Conservation (phyloP, 2,797 vertebrate species). For the Argentina silus region DNA sequence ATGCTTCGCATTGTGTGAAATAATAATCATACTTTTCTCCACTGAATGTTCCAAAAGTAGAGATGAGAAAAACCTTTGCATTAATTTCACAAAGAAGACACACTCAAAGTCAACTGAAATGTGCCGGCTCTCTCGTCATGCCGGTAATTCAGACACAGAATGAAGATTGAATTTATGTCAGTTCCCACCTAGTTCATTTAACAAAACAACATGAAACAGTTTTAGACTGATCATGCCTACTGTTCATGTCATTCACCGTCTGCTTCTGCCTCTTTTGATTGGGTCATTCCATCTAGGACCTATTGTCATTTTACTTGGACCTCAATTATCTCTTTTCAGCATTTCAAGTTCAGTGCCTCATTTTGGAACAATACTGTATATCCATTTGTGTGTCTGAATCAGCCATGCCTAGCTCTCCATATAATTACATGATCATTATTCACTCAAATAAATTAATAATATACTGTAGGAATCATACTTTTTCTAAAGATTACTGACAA, state of each 20-base stretch:
- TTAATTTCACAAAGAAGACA: neutral
- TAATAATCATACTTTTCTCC: neutral
- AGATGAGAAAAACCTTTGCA: neutral
- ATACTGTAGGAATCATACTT: neutral
- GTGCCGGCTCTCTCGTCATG: neutral
- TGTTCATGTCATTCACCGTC: neutral
- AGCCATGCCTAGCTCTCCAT: neutral
- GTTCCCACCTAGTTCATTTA: neutral
- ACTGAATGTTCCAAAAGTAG: neutral
- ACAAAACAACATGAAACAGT: slow-evolving; percentile 1
- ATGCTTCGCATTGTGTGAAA: neutral
- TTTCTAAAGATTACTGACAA: slow-evolving; percentile 1
- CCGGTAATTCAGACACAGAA: neutral
- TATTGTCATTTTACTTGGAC: neutral
- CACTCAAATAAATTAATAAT: neutral
- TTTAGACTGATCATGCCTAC: neutral
- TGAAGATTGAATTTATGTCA: neutral
- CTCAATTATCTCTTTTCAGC: neutral
- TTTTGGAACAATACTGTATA: neutral
- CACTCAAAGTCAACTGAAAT: neutral
- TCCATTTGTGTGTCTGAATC: neutral
- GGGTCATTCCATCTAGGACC: neutral
- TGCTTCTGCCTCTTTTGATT: neutral
- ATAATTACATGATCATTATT: neutral
- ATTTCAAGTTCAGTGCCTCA: neutral